Evolutionary conservation across 2,797 vertebrate species (phyloP).

Genomic region (Phrynocephalus guinanensis): DNA sequence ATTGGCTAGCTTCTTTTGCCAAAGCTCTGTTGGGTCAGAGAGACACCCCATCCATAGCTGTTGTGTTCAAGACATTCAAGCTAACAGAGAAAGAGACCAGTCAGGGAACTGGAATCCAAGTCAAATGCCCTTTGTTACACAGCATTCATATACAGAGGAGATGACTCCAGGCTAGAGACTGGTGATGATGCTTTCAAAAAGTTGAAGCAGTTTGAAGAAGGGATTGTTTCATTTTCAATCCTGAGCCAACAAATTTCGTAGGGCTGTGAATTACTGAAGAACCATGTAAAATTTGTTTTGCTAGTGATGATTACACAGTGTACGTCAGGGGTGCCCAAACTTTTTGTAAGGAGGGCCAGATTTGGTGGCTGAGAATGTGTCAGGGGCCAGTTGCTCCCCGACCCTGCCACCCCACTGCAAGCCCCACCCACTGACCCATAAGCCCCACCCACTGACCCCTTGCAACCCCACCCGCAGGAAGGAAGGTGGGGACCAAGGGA

Average conservation of each 20-base stretch:
- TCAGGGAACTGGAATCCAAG: too few species aligned
- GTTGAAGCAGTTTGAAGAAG: not conserved
- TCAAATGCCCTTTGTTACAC: not conserved
- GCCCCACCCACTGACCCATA: too few species aligned
- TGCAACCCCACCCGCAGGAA: too few species aligned
- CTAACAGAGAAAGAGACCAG: not conserved
- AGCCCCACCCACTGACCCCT: too few species aligned
- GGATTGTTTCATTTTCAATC: not conserved
- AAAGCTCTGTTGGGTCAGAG: not conserved
- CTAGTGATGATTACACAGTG: not conserved
- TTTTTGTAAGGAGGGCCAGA: too few species aligned
- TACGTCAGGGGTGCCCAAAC: too few species aligned
- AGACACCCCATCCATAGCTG: not conserved
- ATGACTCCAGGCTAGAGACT: not conserved
- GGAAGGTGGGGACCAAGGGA: too few species aligned
- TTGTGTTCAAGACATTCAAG: not conserved
- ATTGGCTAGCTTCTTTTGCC: constrained; percentile 20
- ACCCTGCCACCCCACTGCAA: too few species aligned
- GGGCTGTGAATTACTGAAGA: not conserved
- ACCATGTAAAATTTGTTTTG: not conserved
- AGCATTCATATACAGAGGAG: too few species aligned
- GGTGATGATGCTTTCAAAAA: not conserved
- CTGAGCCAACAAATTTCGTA: not conserved
- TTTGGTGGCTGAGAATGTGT: too few species aligned
- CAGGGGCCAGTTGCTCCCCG: too few species aligned